Conservation (phyloP, 2,113 vertebrate genomes). For the Narcine bancroftii region DNA sequence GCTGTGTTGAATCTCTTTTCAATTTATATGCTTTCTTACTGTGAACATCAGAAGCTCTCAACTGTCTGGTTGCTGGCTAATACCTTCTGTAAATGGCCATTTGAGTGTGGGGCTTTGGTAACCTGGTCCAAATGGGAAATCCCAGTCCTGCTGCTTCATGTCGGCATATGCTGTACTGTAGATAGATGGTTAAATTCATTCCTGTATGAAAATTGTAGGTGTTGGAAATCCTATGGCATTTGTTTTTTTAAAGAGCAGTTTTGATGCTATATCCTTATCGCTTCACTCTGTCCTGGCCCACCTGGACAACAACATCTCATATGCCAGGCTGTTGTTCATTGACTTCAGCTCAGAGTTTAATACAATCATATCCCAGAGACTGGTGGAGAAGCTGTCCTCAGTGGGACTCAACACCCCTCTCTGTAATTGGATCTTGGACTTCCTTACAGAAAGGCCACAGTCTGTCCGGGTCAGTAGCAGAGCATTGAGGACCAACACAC, state of each 20-base stretch:
- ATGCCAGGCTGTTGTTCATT: too few species aligned
- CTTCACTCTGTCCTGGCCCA: too few species aligned
- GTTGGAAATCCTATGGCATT: background rate
- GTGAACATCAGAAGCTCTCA: background rate
- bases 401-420: too few species aligned
- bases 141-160: background rate
- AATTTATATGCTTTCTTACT: background rate
- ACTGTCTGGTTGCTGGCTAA: background rate
- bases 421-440: too few species aligned
- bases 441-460: too few species aligned
- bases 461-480: too few species aligned
- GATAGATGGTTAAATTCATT: background rate
- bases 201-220: background rate
- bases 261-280: too few species aligned
- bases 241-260: background rate
- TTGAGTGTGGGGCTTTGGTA: background rate
- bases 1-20: background rate
- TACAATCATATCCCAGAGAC: too few species aligned
- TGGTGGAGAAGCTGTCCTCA: too few species aligned
- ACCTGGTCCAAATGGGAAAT: background rate
- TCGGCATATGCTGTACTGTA: background rate
- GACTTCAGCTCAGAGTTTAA: too few species aligned
- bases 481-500: too few species aligned
- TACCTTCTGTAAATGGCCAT: background rate
- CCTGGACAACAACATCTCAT: too few species aligned